These are phyloP conservation scores for Muschampia plurimacula DNA, from an alignment of 2,888 invertebrate species.

Conservation along the genomic window DNA sequence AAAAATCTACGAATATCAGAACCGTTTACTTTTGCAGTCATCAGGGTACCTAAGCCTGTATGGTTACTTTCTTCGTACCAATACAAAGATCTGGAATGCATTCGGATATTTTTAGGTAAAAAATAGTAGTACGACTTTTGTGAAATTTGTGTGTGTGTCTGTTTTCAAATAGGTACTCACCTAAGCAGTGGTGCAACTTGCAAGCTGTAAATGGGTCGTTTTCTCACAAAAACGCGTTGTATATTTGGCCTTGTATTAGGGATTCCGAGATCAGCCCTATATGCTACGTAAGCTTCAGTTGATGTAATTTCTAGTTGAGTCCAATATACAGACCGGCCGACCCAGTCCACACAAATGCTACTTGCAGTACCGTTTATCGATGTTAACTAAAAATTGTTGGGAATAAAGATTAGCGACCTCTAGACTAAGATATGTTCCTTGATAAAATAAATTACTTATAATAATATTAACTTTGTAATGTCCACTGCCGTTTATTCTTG, in stretches of 20 bases:
- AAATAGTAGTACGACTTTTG: neutral
- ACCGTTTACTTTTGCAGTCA: conserved; percentile 87
- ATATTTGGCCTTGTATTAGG: conserved; percentile 82
- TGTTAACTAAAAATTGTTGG: conserved; percentile 59
- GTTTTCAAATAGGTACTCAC: conserved; percentile 65
- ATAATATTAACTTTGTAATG: conserved; percentile 72
- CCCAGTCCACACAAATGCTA: conserved; percentile 94
- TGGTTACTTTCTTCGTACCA: conserved; percentile 90
- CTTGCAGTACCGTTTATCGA: conserved; percentile 80
- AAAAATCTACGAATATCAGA: conserved; percentile 85
- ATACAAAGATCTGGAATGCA: conserved; percentile 85
- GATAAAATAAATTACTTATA: neutral
- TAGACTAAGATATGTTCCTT: neutral
- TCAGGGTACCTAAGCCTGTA: conserved; percentile 86
- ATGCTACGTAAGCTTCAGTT: conserved; percentile 82
- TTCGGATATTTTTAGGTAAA: neutral
- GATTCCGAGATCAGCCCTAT: conserved; percentile 88
- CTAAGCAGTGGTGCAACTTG: conserved; percentile 91
- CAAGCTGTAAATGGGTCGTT: conserved; percentile 87
- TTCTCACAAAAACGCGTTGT: conserved; percentile 83
- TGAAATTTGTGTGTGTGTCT: neutral
- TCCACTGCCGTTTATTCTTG: conserved; percentile 83
- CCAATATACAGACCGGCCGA: conserved; percentile 93
- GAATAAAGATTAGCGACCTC: neutral
- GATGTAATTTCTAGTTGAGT: conserved; percentile 86